phyloP scores from a whole-genome alignment of 23 tunicate genomes.

The Aplidium turbinatum region DNA sequence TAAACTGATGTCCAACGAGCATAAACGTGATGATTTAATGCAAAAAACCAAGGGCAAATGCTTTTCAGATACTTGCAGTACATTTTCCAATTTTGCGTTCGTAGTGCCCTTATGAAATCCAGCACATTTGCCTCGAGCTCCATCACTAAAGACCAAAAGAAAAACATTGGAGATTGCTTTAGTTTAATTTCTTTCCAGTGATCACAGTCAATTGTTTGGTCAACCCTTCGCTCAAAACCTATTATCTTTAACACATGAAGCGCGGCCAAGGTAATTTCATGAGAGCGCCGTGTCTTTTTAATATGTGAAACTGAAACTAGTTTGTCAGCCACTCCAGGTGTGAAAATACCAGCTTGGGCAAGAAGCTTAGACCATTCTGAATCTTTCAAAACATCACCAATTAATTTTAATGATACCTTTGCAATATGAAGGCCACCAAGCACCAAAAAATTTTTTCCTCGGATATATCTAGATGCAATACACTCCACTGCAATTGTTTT shows the following conservation, averaged over 20 bases:
- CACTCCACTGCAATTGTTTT: conserved; percentile 20
- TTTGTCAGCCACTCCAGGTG: conserved; percentile 3
- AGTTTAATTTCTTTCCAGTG: not conserved
- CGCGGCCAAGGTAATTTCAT: conserved; percentile 3
- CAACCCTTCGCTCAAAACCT: not conserved
- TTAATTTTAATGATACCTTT: not conserved
- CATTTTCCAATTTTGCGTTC: conserved; percentile 3
- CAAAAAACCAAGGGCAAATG: conserved; percentile 14
- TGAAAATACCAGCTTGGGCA: conserved; percentile 6
- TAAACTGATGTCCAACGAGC: conserved; percentile 6
- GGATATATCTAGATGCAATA: not conserved
- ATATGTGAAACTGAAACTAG: conserved; percentile 6
- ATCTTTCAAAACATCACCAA: conserved; percentile 8
- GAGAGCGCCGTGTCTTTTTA: not conserved
- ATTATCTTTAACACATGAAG: not conserved
- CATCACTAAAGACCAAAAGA: conserved; percentile 2
- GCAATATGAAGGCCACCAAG: conserved; percentile 14
- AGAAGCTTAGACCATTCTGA: conserved; percentile 2
- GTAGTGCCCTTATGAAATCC: conserved; percentile 2
- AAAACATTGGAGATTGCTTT: not conserved
- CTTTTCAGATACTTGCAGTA: not conserved
- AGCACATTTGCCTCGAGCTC: not conserved
- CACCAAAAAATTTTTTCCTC: not conserved
- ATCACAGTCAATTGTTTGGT: conserved; percentile 5
- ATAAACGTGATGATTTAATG: conserved; percentile 10